A percentile compares a stretch with the other conserved stretches of the same genome.
phyloP scores from a whole-genome alignment of 1,140 invertebrate genomes.

The Monomorium pharaonis region DNA sequence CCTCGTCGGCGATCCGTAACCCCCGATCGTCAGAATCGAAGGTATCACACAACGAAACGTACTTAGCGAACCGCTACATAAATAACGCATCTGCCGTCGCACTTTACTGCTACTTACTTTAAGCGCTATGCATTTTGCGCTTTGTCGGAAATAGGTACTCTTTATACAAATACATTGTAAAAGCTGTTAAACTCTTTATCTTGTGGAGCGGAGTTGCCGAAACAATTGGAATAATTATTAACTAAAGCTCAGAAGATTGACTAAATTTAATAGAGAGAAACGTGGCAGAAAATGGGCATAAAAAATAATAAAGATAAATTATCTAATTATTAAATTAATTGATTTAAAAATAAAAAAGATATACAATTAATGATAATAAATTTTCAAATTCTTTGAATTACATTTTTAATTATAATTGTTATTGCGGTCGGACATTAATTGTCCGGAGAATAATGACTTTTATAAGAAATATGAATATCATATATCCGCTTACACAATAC shows the following conservation, averaged over 20 bases:
- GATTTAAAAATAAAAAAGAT: neutral
- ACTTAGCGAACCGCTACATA: slow-evolving; percentile 64
- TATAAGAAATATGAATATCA: no score
- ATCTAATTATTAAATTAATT: neutral
- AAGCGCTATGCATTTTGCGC: slow-evolving; percentile 46
- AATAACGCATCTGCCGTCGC: slow-evolving; percentile 57
- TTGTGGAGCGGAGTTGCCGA: neutral
- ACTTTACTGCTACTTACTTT: slow-evolving; percentile 28
- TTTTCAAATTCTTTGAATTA: no score
- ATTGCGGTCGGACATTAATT: no score
- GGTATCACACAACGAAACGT: slow-evolving; percentile 62
- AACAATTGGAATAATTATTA: slow-evolving; percentile 26
- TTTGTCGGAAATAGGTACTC: neutral
- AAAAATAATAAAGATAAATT: neutral
- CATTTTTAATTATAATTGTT: no score
- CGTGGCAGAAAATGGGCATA: neutral
- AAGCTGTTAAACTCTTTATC: slow-evolving; percentile 9
- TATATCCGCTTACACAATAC: no score
- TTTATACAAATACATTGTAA: neutral
- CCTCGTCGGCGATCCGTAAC: slow-evolving; percentile 65
- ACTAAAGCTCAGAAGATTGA: neutral
- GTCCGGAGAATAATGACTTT: no score
- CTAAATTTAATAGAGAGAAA: neutral
- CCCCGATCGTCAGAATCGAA: slow-evolving; percentile 61
- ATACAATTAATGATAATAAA: neutral